phyloP scores from a whole-genome alignment of 1,140 invertebrate genomes.

The Penaeus chinensis region DNA sequence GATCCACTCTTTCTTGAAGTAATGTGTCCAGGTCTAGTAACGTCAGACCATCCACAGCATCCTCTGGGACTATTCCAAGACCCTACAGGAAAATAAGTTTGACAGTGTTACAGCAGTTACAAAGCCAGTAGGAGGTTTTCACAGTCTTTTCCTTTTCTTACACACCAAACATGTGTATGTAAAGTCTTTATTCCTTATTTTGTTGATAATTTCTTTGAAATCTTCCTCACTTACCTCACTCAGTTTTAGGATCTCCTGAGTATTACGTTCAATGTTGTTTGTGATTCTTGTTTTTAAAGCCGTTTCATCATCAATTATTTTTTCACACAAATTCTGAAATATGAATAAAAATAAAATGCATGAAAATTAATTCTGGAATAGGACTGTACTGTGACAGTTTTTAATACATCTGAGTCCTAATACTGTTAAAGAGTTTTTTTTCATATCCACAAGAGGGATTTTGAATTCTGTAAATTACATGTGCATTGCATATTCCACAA shows the following conservation, averaged over 20 bases:
- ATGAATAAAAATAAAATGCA: not conserved
- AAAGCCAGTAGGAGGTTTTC: not conserved
- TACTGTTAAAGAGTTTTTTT: not conserved
- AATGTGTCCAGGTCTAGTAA: slow-evolving; percentile 41
- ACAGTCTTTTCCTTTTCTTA: not conserved
- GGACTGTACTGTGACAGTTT: not conserved
- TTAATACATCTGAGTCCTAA: not conserved
- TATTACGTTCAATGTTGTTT: slow-evolving; percentile 46
- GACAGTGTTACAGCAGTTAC: not conserved
- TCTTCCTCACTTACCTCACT: slow-evolving; percentile 24
- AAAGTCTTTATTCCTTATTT: no score
- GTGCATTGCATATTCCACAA: no score
- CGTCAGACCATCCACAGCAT: slow-evolving; percentile 31
- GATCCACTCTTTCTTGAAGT: slow-evolving; percentile 44
- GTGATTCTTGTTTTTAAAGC: slow-evolving; percentile 35
- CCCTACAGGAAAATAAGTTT: not conserved
- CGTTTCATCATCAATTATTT: slow-evolving; percentile 38
- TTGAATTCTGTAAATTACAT: no score
- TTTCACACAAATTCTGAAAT: slow-evolving; percentile 48
- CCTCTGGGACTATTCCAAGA: slow-evolving; percentile 25
- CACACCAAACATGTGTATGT: no score
- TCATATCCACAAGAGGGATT: no score
- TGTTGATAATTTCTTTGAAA: no score
- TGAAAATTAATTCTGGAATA: not conserved
- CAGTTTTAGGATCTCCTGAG: slow-evolving; percentile 34